Base-by-base conservation (phyloP, 2,113 vertebrate genomes). In the Asarcornis scutulata region DNA sequence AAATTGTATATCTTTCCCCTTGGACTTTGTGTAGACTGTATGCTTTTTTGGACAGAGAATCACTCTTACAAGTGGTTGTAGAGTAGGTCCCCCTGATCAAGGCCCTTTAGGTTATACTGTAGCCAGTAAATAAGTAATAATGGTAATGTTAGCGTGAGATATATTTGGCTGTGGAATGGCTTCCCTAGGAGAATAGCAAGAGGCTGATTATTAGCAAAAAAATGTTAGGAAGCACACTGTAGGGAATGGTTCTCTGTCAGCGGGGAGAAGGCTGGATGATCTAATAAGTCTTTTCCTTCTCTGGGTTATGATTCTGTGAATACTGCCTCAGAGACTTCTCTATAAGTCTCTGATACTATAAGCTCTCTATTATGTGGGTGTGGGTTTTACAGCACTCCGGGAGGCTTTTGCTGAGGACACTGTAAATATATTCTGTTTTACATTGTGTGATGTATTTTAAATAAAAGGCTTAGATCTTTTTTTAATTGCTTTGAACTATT, bases 351-450 rank as follows among this genome's bases (percentile, higher is more conserved):
- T 95, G 90, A 92, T 94, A 81, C 83, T 90, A 53, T 96, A 93
- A 94, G 83, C 92, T 91, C 64, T 93, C 86, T 89, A 34, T 82
- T 96, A 92, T 3, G 69, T 94, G 80, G 76, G 62, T 96, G 92
- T 92, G 80, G 83, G 58, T 93, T 97, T 96, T 96, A 91, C 58
- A 86, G 86, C 86, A 82, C 76, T 92, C 88, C 5, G 3, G 90
- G 93, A 95, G 62, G 52, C 73, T 91, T 50, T 96, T 93, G 44
- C 88, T 84, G 55, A 96, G 80, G 96, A 91, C 92, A 91, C 58
- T 91, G 62, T 92, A 96, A 92, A 96, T 96, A 89, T 91, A 97
- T 96, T 95, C 93, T 82, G 78, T 85, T 96, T 92, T 66, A 97
- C 88, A 36, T 69, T 91, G 48, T 94, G 67, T 96, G 86, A 96